phyloP scores from a whole-genome alignment of 2,888 invertebrate genomes.

The Sinopyrophorus schimmeli region DNA sequence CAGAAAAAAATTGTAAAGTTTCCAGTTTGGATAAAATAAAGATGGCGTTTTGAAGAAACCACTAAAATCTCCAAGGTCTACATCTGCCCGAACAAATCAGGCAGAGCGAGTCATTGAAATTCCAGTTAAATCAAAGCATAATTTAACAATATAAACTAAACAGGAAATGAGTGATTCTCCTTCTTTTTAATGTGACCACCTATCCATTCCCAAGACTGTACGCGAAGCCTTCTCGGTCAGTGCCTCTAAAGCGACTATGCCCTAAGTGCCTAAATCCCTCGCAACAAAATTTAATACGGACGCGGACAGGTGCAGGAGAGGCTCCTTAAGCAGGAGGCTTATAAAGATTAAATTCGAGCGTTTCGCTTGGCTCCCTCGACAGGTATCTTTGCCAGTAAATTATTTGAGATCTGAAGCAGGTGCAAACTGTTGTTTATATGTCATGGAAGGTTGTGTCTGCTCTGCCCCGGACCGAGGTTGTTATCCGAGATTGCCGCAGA shows the following conservation, averaged over 20 bases:
- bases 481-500: conserved; percentile 28
- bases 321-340: conserved; percentile 31
- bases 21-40: too few species aligned
- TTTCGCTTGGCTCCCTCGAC: conserved; percentile 44
- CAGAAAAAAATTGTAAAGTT: too few species aligned
- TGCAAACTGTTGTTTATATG: conserved; percentile 43
- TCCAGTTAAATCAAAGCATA: conserved; percentile 28
- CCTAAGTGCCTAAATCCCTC: conserved; percentile 30
- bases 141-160: conserved; percentile 32
- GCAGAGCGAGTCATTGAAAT: conserved; percentile 18
- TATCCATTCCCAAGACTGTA: conserved; percentile 29
- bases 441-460: conserved; percentile 29
- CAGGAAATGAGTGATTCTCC: conserved; percentile 37
- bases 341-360: conserved; percentile 41
- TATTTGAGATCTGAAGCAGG: conserved; percentile 53
- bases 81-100: conserved; percentile 17
- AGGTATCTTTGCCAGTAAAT: conserved; percentile 52
- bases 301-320: conserved; percentile 40
- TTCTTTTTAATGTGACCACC: conserved; percentile 35
- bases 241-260: conserved; percentile 14
- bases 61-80: conserved; percentile 1
- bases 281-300: conserved; percentile 37
- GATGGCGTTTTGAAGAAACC: too few species aligned
- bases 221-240: conserved; percentile 14
- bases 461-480: conserved; percentile 14